Base-by-base conservation (phyloP, 2,888 invertebrate species). In the Cylloceria caligata region DNA sequence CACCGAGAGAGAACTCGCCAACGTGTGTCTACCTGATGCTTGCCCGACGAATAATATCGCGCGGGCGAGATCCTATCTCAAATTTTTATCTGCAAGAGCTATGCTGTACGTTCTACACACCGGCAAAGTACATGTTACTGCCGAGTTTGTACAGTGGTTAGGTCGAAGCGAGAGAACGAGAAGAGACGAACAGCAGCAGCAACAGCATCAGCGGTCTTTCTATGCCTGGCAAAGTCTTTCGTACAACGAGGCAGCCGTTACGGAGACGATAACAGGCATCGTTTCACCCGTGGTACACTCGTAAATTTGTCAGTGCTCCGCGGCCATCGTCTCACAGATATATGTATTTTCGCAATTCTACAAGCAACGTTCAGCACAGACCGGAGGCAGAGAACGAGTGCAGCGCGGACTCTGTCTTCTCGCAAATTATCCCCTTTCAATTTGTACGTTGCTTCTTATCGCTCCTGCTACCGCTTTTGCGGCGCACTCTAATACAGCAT, bases 391-490 rank as follows among this genome's bases (percentile, higher is more conserved):
- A 36, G 45, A 11, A 30, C 21, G 11, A 39, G 9, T 11, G 34
- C 16, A 9, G 19, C 36, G 24, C 27, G 57, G 3, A 11, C 73
- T 60, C 81, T 45, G 72, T 72, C 71, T 81, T 81, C 81, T 84
- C 77, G 83, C 86, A 87, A 86, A 89, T 86, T 86, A 88, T 87
- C 84, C 84, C 84, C 81, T 85, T 87, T 88, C 89, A 88, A 89
- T 88, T 89, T 87, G 88, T 86, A 83, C 82, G 82, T 72, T 80
- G 62, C 79, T 78, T 65, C 85, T 89, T 87, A 87, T 88, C 86
- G 84, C 34, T 27, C 45, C 19, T 62, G 79, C 78, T 81, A 82
- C 84, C 67, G 83, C 42, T 39, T 69, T 24, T 49, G 69, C 64
- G 36, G 52, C 47, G 52, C 49, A 57, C 71, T 34, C n/a, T 9